Base-by-base conservation (phyloP, 1,140 invertebrate species). In the Agrilus planipennis region DNA sequence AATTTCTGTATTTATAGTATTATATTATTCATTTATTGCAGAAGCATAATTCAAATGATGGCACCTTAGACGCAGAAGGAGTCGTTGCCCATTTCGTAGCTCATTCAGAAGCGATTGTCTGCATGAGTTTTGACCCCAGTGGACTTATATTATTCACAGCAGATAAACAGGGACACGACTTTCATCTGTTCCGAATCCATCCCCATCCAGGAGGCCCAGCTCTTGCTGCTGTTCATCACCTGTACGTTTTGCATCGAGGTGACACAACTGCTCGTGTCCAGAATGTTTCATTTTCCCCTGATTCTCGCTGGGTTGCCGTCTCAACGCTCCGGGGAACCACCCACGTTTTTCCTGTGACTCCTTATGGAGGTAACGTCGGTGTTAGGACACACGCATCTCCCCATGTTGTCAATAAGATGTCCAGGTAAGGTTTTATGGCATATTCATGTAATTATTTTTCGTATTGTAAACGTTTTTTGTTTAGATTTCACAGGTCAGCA, bases 311-410 rank as follows among this genome's bases (percentile, higher is more conserved):
- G 94, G 80, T 91, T 7, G 85, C 91, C 11, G 79, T 98, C 1
- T 89, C 88, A 17, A 96, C 94, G 4, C 70, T 94, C 47, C 77
- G 94, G 45, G 94, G 93, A 41, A 98, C 94, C 2, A 95, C 92
- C 12, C 95, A 99, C 61, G 81, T 98, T 30, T 98, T 97, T 69
- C 90, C 94, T 1, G 80, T 98, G 7, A 92, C 89, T 16, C 87
- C 92, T n/a, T 98, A 97, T 61, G 95, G 94, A 45, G 95, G 91
- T 43, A 71, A 81, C 37, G 77, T 89, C 32, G 89, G 83, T 40
- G 77, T 91, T 18, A 73, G 94, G 43, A 98, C 94, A 6, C 94
- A 99, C 65, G 84, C 85, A 23, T 84, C 84, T 21, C 75, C 84
- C 38, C 81, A 90, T 60, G 90, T 98, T 47, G 93, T 97, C 11